Evolutionary conservation across 2,113 vertebrate species (phyloP), one percentile per base, ranked within the genome.

Genomic region (Pachypanchax playfairii): DNA sequence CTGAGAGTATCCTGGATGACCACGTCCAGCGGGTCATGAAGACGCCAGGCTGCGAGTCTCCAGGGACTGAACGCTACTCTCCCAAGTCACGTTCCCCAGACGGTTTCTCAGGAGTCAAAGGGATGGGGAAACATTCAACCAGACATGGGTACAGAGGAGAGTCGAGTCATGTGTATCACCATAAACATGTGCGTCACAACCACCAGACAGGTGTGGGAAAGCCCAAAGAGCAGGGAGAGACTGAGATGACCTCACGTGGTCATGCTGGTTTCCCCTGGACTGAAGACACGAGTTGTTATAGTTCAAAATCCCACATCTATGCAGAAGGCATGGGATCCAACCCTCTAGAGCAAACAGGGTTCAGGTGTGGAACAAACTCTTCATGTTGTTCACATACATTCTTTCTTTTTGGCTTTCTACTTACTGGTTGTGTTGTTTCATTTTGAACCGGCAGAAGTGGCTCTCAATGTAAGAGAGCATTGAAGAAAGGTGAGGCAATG

Each of bases 11-110:
- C 87, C 92, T 99, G 11, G 97, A 98, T 0, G 97, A 98, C 38
- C 97, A 98, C 0, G 97, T 99, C 4, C 95, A 96, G 80, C 92
- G 97, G 0, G 97, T 99, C 65, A 96, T 99, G 95, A 95, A 96
- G 86, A 98, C 96, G 0, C 96, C 97, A 0, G 94, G 95, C 54
- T 94, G 96, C 84, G 96, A 96, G 65, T 98, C 97, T 0, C 96
- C 96, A 0, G 93, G 96, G 1, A 93, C 94, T 0, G 95, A 94
- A 3, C 94, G 93, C 17, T 93, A 94, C 65, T 94, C 94, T 22
- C 95, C 95, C 3, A 95, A 94, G 79, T 93, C 93, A 1, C 93
- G 93, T 42, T 98, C 96, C 2, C 97, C 96, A 0, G 95, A 98
- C 3, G 91, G 90, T 0, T 85, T 90, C 29, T 83, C 91, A 0